These are phyloP conservation scores for Echinarachnius parma DNA, from an alignment of 53 echinoderm and acorn worm genomes.

Conservation along the genomic window DNA sequence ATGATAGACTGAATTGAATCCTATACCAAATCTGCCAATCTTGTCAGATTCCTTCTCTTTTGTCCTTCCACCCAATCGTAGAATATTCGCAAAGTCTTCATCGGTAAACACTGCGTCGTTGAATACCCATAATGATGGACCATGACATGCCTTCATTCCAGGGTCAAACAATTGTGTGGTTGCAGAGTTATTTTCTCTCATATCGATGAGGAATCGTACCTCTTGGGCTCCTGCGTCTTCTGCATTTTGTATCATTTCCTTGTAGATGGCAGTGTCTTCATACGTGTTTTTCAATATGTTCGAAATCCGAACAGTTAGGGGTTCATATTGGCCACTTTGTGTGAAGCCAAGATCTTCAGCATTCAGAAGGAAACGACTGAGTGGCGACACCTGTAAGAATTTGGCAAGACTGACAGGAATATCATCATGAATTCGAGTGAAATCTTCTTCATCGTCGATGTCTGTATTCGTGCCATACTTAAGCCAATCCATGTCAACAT, in stretches of 20 bases:
- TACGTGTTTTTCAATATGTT: conserved; percentile 53
- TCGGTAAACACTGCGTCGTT: conserved; percentile 73
- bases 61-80: conserved; percentile 63
- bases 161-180: conserved; percentile 42
- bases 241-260: conserved; percentile 96
- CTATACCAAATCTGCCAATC: conserved; percentile 84
- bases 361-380: conserved; percentile 32
- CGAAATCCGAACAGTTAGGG: conserved; percentile 42
- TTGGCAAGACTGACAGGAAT: conserved; percentile 23
- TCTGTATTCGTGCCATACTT: background rate
- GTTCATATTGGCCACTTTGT: conserved; percentile 50
- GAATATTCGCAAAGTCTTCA: conserved; percentile 71
- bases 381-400: conserved; percentile 23
- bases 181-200: conserved; percentile 52
- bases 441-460: conserved; percentile 29
- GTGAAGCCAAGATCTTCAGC: conserved; percentile 45
- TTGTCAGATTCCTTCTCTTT: conserved; percentile 67
- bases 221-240: conserved; percentile 94
- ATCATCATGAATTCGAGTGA: conserved; percentile 28
- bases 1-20: conserved; percentile 89
- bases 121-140: conserved; percentile 85
- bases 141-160: conserved; percentile 73
- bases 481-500: conserved; percentile 41
- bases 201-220: conserved; percentile 81
- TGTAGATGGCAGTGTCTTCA: conserved; percentile 34